These are phyloP conservation scores for Tachina grossa DNA, from an alignment of 2,888 invertebrate genomes.

Conservation along the genomic window DNA sequence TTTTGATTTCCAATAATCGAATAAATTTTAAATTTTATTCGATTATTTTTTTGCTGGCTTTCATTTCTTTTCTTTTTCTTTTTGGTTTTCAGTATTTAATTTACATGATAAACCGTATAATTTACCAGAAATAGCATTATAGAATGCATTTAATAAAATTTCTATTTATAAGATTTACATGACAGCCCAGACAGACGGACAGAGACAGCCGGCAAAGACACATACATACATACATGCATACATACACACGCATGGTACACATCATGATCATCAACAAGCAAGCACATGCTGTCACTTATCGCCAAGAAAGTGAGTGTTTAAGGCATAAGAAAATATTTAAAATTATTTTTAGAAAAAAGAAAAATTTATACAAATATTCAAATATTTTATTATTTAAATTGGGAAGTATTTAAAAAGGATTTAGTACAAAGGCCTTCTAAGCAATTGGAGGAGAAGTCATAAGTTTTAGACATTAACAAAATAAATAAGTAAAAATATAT, in stretches of 20 bases:
- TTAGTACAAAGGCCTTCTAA: not conserved
- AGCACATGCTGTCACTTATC: not conserved
- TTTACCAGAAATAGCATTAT: constrained; percentile 65
- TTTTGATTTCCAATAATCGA: no score
- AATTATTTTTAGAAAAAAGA: constrained; percentile 18
- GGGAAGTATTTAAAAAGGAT: constrained; percentile 1
- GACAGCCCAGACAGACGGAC: constrained; percentile 54
- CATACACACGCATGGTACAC: not conserved
- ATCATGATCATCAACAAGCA: not conserved
- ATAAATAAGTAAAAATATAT: no score
- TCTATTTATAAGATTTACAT: constrained; percentile 68
- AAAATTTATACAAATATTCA: not conserved
- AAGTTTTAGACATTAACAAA: no score
- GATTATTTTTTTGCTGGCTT: not conserved
- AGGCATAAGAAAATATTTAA: constrained; percentile 15
- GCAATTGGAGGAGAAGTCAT: not conserved
- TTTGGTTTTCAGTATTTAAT: constrained; percentile 62
- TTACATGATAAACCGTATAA: constrained; percentile 69
- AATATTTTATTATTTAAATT: not conserved
- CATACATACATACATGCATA: not conserved
- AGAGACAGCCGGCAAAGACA: constrained; percentile 40
- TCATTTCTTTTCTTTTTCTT: not conserved
- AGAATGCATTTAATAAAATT: constrained; percentile 66
- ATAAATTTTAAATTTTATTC: not conserved
- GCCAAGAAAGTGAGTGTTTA: not conserved